Conservation (phyloP, 2,888 invertebrate species). For the Falcaria lacertinaria region DNA sequence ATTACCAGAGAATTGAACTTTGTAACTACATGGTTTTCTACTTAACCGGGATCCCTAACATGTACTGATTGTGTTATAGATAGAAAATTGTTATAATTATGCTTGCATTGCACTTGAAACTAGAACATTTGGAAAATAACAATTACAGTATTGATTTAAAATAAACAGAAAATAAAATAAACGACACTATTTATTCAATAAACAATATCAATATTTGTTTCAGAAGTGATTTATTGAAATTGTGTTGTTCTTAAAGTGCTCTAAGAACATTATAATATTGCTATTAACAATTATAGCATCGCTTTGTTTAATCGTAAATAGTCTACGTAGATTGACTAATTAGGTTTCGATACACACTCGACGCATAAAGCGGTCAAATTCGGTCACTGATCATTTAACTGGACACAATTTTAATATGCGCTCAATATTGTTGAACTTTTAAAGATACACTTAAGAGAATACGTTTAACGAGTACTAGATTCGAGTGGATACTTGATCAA, state of each 20-base stretch:
- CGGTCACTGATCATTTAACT: slow-evolving; percentile 18
- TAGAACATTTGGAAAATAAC: background rate
- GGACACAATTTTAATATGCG: background rate
- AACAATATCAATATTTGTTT: too few relatives aligned
- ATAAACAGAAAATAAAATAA: slow-evolving; percentile 18
- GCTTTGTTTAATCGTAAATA: slow-evolving; percentile 35
- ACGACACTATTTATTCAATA: too few relatives aligned
- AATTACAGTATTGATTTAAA: slow-evolving; percentile 5
- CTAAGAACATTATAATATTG: slow-evolving; percentile 22
- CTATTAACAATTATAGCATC: slow-evolving; percentile 25
- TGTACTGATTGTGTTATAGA: too few relatives aligned
- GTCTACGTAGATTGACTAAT: slow-evolving; percentile 45
- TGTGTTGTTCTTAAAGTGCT: too few relatives aligned
- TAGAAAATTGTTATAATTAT: too few relatives aligned
- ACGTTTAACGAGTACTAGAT: too few relatives aligned
- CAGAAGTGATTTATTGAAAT: too few relatives aligned
- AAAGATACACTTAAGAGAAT: background rate
- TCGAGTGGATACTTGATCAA: too few relatives aligned
- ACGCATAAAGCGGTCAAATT: slow-evolving; percentile 16
- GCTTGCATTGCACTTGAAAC: too few relatives aligned
- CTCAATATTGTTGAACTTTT: background rate
- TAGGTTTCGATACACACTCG: slow-evolving; percentile 38
- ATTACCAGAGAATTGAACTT: slow-evolving; percentile 8
- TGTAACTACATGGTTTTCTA: background rate
- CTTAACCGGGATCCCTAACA: background rate